phyloP scores from a whole-genome alignment of 2,113 vertebrate species.

The Ciconia stormi region DNA sequence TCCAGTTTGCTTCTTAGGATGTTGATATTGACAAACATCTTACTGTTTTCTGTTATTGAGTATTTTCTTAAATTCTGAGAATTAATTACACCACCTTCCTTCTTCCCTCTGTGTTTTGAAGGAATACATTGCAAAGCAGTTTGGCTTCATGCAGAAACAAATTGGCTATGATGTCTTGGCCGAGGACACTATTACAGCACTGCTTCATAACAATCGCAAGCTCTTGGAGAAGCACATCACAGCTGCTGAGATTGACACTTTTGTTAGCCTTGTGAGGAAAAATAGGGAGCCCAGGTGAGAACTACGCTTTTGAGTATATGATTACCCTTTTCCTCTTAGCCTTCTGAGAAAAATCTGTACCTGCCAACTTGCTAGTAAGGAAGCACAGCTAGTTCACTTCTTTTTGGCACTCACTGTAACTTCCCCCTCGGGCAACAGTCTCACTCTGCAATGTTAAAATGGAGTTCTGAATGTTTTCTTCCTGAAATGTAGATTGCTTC shows the following conservation, averaged over 20 bases:
- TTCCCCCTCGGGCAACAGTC: neutral
- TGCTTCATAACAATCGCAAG: conserved; percentile 97
- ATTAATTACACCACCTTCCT: neutral
- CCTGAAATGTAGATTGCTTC: neutral
- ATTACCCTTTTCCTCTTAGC: neutral
- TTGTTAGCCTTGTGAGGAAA: conserved; percentile 96
- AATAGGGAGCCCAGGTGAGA: conserved; percentile 95
- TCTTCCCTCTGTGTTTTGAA: conserved; percentile 41
- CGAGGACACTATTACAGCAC: conserved; percentile 95
- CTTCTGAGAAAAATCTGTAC: neutral
- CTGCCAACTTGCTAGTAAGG: neutral
- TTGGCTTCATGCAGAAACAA: conserved; percentile 99
- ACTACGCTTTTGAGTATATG: accelerated
- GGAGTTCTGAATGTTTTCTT: neutral
- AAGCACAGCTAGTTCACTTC: neutral
- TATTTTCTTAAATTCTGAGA: neutral
- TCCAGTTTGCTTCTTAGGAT: neutral
- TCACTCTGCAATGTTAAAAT: neutral
- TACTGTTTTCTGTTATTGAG: neutral
- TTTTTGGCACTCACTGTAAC: neutral
- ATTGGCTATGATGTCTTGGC: conserved; percentile 98
- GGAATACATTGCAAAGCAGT: conserved; percentile 99
- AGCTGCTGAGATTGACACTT: conserved; percentile 96
- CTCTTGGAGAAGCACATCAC: conserved; percentile 98
- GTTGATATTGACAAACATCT: neutral